A percentile compares a stretch with the other conserved stretches of the same genome.
These are phyloP conservation scores for Scartelaos histophorus DNA, from an alignment of 2,113 vertebrate genomes.

Conservation along the genomic window DNA sequence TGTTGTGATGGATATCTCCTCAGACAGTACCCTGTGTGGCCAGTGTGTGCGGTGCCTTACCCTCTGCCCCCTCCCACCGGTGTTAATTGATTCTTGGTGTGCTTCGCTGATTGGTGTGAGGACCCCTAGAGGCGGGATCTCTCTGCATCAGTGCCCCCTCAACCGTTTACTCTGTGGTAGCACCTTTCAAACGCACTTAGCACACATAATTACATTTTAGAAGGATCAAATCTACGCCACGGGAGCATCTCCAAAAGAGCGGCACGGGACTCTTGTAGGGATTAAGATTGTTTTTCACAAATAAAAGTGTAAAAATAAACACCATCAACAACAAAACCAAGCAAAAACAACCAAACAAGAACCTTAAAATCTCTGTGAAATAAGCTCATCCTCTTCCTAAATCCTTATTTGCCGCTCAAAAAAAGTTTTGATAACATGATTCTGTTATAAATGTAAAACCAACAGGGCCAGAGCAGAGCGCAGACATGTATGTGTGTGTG, in stretches of 20 bases:
- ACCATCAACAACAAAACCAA: background rate
- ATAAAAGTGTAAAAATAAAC: background rate
- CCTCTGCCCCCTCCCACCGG: conserved; percentile 83
- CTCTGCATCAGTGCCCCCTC: conserved; percentile 65
- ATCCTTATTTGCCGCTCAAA: background rate
- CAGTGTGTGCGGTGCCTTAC: conserved; percentile 68
- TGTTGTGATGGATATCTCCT: conserved; percentile 78
- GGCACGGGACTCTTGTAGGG: background rate
- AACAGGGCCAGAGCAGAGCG: conserved; percentile 3
- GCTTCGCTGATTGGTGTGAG: conserved; percentile 84
- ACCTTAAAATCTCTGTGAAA: background rate
- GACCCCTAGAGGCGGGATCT: conserved; percentile 78
- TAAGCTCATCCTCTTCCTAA: background rate
- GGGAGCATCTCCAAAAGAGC: conserved; percentile 10
- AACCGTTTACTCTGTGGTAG: conserved; percentile 43
- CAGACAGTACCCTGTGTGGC: conserved; percentile 75
- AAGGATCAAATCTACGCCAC: conserved; percentile 19
- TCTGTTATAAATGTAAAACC: background rate
- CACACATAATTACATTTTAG: conserved; percentile 8
- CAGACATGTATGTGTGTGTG: conserved; percentile 42
- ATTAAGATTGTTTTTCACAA: background rate
- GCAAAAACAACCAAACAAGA: background rate
- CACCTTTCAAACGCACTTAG: conserved; percentile 36
- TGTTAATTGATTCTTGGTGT: conserved; percentile 84
- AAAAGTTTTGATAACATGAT: background rate